Percentiles rank a stretch among this genome's conserved stretches.
These are phyloP conservation scores for Trichomycterus rosablanca DNA, from an alignment of 2,113 vertebrate genomes.

Conservation along the genomic window DNA sequence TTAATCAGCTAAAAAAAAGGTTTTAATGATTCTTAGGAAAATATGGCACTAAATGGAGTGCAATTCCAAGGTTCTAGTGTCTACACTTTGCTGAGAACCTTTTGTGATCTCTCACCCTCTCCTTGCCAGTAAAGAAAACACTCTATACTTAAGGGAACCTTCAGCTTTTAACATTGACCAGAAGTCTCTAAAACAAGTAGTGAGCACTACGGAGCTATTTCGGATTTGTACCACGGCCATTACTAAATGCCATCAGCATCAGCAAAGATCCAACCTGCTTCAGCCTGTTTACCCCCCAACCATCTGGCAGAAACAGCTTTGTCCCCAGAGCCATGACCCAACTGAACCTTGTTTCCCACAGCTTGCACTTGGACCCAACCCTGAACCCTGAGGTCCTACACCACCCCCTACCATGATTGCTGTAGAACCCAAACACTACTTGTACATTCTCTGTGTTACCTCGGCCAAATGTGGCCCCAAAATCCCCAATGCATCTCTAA, in stretches of 20 bases:
- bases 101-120: too few relatives aligned
- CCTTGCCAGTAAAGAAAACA: too few relatives aligned
- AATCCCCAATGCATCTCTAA: neutral
- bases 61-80: too few relatives aligned
- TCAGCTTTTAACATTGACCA: too few relatives aligned
- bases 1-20: too few relatives aligned
- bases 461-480: neutral
- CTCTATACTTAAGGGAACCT: too few relatives aligned
- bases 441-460: neutral
- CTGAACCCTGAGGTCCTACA: slow-evolving; percentile 6
- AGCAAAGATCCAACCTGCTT: neutral
- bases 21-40: too few relatives aligned
- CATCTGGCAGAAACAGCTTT: slow-evolving; percentile 4
- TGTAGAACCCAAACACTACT: neutral
- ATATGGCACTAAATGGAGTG: too few relatives aligned
- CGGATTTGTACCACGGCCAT: neutral
- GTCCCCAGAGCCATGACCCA: slow-evolving; percentile 8
- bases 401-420: neutral
- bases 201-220: too few relatives aligned
- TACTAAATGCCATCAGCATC: neutral
- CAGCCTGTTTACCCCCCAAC: neutral
- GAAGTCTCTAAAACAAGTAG: too few relatives aligned
- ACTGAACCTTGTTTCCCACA: slow-evolving; percentile 11
- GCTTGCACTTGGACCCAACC: slow-evolving; percentile 15
- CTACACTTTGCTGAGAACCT: too few relatives aligned